Percentiles rank a stretch among this genome's conserved stretches.
phyloP scores from a whole-genome alignment of 2,797 vertebrate genomes.

The Pachyuromys duprasi region DNA sequence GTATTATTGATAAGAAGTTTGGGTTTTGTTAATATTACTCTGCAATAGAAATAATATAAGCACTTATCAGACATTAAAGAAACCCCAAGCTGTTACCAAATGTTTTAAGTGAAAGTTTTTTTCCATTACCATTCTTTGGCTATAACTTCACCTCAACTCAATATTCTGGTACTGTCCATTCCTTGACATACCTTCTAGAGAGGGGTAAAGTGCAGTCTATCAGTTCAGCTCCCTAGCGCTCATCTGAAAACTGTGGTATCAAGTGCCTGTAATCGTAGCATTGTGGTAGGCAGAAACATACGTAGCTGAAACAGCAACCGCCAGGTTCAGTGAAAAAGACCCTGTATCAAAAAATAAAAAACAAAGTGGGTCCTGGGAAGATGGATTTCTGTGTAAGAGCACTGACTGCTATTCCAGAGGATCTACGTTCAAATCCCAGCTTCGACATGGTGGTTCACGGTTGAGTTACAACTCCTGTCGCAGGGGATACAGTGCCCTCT shows the following conservation, averaged over 20 bases:
- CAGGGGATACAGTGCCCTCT: neutral
- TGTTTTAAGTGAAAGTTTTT: constrained; percentile 9
- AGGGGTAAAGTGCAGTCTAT: neutral
- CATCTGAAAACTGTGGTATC: neutral
- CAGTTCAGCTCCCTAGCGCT: neutral
- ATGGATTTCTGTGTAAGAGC: neutral
- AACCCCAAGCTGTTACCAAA: neutral
- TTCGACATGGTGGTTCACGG: neutral
- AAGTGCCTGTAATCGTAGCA: neutral
- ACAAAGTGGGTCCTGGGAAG: neutral
- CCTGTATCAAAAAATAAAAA: neutral
- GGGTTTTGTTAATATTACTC: constrained; percentile 18
- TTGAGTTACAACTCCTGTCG: neutral
- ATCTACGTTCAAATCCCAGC: neutral
- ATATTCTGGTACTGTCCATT: neutral
- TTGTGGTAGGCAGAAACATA: neutral
- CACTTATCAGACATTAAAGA: neutral
- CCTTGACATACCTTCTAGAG: constrained; percentile 33
- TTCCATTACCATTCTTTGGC: neutral
- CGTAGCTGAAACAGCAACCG: neutral
- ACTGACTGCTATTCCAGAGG: neutral
- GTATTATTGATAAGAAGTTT: constrained; percentile 4
- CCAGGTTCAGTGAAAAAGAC: neutral
- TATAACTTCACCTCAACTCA: constrained; percentile 9
- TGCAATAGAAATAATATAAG: constrained; percentile 32